phyloP scores from a whole-genome alignment of 1,140 invertebrate species.

The Brachionus rotundiformis region DNA sequence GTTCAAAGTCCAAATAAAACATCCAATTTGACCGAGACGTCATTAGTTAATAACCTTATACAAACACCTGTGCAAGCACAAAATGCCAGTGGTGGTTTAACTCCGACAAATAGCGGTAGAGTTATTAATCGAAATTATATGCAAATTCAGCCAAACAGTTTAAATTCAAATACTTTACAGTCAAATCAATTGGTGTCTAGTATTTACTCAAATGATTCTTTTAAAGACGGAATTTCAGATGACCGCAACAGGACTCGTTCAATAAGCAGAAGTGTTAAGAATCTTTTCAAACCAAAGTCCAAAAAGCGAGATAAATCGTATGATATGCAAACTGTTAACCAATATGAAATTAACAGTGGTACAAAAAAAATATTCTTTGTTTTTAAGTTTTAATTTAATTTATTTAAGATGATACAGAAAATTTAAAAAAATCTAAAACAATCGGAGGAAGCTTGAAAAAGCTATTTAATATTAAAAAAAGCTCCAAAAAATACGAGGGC shows the following conservation, averaged over 20 bases:
- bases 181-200: slow-evolving; percentile 32
- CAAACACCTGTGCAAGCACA: neutral
- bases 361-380: neutral
- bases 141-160: slow-evolving; percentile 33
- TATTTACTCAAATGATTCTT: neutral
- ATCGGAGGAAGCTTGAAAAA: slow-evolving; percentile 48
- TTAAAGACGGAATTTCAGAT: neutral
- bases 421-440: slow-evolving; percentile 46
- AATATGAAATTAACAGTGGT: slow-evolving; percentile 11
- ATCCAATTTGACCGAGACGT: neutral
- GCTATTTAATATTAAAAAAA: slow-evolving; percentile 16
- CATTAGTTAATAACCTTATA: neutral
- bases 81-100: neutral
- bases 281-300: slow-evolving; percentile 19
- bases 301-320: slow-evolving; percentile 39
- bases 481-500: slow-evolving; percentile 34
- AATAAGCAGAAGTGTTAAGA: slow-evolving; percentile 40
- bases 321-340: slow-evolving; percentile 1
- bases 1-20: neutral
- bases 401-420: neutral
- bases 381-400: neutral
- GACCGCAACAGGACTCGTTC: slow-evolving; percentile 24
- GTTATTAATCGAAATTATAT: slow-evolving; percentile 41
- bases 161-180: slow-evolving; percentile 5
- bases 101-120: neutral